Percentiles rank a stretch among this genome's conserved stretches.
phyloP scores from a whole-genome alignment of 2,797 vertebrate genomes.

The Halcyon smyrnensis region DNA sequence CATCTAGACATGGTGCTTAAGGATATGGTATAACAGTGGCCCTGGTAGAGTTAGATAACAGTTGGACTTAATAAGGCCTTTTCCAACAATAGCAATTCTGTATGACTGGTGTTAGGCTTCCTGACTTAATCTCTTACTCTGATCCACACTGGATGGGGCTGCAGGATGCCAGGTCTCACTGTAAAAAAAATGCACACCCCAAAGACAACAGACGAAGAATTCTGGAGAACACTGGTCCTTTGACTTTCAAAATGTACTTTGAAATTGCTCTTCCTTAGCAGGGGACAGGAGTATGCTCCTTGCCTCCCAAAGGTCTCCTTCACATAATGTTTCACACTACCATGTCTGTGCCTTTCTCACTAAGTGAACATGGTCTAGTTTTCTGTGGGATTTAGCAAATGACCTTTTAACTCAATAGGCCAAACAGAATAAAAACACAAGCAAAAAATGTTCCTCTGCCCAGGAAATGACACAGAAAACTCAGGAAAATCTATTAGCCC shows the following conservation, averaged over 20 bases:
- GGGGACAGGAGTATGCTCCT: background rate
- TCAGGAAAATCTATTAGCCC: background rate
- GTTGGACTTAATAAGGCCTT: too few relatives aligned
- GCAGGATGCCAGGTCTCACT: background rate
- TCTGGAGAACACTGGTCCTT: background rate
- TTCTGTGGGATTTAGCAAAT: background rate
- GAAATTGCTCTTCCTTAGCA: background rate
- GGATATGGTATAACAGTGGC: too few relatives aligned
- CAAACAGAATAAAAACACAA: background rate
- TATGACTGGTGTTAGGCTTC: background rate
- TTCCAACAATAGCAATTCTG: too few relatives aligned
- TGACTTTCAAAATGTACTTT: background rate
- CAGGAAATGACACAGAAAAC: background rate
- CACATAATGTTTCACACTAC: background rate
- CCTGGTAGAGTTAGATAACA: too few relatives aligned
- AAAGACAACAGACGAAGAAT: background rate
- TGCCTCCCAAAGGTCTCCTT: background rate
- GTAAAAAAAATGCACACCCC: background rate
- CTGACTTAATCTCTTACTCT: background rate
- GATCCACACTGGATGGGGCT: background rate
- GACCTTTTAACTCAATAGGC: background rate
- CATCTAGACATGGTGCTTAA: too few relatives aligned
- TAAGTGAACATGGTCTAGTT: background rate
- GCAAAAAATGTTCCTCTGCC: background rate
- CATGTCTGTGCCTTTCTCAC: background rate